Evolutionary conservation across 2,113 vertebrate genomes (phyloP).

Genomic region (Urocolius indicus): DNA sequence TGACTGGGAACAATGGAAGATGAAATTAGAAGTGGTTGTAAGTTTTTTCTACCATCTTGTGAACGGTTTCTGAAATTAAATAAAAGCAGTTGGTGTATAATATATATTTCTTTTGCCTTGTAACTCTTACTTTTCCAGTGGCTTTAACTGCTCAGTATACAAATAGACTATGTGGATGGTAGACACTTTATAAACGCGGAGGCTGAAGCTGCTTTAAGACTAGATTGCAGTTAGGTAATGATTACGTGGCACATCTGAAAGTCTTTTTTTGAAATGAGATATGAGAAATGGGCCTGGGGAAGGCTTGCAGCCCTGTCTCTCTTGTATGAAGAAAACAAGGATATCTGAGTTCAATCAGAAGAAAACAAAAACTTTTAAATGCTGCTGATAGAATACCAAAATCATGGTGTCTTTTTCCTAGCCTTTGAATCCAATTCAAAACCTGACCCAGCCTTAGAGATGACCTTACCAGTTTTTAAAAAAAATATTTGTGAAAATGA

Average conservation of each 20-base stretch:
- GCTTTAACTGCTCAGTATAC: slow-evolving; percentile 18
- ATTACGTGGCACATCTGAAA: not conserved
- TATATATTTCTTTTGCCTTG: slow-evolving; percentile 70
- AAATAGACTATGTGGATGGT: not conserved
- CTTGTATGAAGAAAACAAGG: not conserved
- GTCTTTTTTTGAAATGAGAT: not conserved
- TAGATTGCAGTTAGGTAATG: not conserved
- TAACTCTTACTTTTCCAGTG: slow-evolving; percentile 72
- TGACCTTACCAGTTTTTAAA: not conserved
- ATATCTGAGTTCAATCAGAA: not conserved
- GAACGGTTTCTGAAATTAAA: slow-evolving; percentile 81
- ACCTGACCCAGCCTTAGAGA: not conserved
- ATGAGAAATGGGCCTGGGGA: not conserved
- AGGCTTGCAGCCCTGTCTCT: not conserved
- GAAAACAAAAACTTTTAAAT: not conserved
- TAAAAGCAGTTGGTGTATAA: slow-evolving; percentile 85
- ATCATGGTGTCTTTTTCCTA: not conserved
- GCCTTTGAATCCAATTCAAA: not conserved
- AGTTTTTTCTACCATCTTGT: slow-evolving; percentile 80
- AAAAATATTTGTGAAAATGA: not conserved
- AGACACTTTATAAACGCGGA: not conserved
- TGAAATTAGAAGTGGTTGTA: slow-evolving; percentile 78
- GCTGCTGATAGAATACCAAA: not conserved
- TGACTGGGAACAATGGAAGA: slow-evolving; percentile 79
- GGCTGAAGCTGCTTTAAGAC: slow-evolving; percentile 27